Percentiles rank a stretch among this genome's conserved stretches.
Conservation (phyloP, 2,113 vertebrate species). For the Oophaga pumilio region DNA sequence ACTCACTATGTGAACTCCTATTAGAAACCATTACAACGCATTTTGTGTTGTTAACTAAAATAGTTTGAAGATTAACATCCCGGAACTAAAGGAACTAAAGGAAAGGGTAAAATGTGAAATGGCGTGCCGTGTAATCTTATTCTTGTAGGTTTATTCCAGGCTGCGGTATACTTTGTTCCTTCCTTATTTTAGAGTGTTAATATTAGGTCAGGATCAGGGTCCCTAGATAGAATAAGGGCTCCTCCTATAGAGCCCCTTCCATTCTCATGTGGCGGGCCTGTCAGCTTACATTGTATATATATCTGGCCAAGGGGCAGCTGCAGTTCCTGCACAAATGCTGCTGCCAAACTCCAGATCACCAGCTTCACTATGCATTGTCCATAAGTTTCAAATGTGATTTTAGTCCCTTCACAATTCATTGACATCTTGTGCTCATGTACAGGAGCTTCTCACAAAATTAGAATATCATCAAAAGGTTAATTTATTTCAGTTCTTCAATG, state of each 20-base stretch:
- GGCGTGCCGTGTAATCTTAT: not conserved
- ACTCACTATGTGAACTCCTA: slow-evolving; percentile 16
- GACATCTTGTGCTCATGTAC: no score
- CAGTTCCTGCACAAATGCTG: not conserved
- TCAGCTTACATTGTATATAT: slow-evolving; percentile 19
- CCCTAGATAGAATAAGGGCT: not conserved
- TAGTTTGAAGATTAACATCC: slow-evolving; percentile 14
- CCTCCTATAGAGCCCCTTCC: slow-evolving; percentile 8
- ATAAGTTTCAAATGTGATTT: no score
- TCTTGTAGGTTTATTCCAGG: not conserved
- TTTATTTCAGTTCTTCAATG: no score
- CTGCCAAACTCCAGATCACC: slow-evolving; percentile 23
- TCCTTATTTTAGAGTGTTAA: slow-evolving; percentile 37
- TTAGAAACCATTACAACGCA: slow-evolving; percentile 22
- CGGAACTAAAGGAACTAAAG: not conserved
- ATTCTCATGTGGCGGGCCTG: slow-evolving; percentile 42
- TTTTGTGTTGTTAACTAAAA: slow-evolving; percentile 31
- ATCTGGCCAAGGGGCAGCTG: slow-evolving; percentile 24
- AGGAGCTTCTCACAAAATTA: no score
- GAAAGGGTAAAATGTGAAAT: not conserved
- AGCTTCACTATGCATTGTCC: not conserved
- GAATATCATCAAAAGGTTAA: no score
- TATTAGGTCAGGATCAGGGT: slow-evolving; percentile 14
- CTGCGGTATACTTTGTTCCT: not conserved
- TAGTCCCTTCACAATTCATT: no score